These are phyloP conservation scores for Melanotaenia nigrans DNA, from an alignment of 2,797 vertebrate genomes.

Conservation along the genomic window DNA sequence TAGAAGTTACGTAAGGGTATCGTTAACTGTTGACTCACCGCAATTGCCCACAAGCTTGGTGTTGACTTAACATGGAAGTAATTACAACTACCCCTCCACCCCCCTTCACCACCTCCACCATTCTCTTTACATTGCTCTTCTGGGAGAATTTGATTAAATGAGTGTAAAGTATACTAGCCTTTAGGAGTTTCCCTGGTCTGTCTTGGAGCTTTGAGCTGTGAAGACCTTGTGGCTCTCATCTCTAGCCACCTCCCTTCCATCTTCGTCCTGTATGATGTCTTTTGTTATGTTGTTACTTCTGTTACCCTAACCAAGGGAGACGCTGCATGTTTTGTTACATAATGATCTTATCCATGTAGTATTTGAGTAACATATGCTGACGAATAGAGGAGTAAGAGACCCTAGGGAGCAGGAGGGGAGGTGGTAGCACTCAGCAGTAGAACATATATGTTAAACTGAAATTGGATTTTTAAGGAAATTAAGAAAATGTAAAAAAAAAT, in stretches of 20 bases:
- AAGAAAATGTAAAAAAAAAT: slow-evolving; percentile 2
- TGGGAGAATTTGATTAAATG: slow-evolving; percentile 68
- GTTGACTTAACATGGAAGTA: slow-evolving; percentile 78
- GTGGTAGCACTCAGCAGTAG: neutral
- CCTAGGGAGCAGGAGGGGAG: slow-evolving; percentile 8
- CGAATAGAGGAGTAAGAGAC: slow-evolving; percentile 7
- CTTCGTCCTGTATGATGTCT: slow-evolving; percentile 41
- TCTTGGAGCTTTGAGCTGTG: slow-evolving; percentile 37
- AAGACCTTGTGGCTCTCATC: slow-evolving; percentile 55
- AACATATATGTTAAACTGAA: neutral
- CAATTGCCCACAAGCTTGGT: slow-evolving; percentile 57
- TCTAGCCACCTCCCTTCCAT: slow-evolving; percentile 37
- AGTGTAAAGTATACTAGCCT: slow-evolving; percentile 60
- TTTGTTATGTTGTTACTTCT: slow-evolving; percentile 61
- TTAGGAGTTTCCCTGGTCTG: slow-evolving; percentile 59
- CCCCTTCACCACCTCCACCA: slow-evolving; percentile 20
- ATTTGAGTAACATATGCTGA: slow-evolving; percentile 40
- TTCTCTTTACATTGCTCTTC: slow-evolving; percentile 40
- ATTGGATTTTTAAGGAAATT: slow-evolving; percentile 15
- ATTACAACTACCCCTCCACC: slow-evolving; percentile 58
- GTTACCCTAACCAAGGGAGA: slow-evolving; percentile 40
- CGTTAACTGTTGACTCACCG: slow-evolving; percentile 57
- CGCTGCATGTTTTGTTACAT: slow-evolving; percentile 27
- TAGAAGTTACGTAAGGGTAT: slow-evolving; percentile 65
- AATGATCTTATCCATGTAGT: slow-evolving; percentile 15